These are phyloP conservation scores for Lonchura striata DNA, from an alignment of 2,113 vertebrate species.

Conservation along the genomic window DNA sequence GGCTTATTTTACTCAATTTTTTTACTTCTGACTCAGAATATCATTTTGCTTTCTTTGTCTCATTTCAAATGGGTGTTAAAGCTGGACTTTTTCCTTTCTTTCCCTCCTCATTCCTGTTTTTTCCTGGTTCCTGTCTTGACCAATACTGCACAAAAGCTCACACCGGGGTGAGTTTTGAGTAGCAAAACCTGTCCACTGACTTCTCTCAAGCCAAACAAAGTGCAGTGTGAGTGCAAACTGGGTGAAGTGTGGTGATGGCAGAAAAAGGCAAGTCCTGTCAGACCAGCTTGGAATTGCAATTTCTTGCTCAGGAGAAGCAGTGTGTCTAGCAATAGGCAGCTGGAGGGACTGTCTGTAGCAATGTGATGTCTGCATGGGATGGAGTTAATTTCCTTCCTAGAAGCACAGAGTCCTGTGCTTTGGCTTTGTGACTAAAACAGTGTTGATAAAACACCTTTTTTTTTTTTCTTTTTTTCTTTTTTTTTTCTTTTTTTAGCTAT, in stretches of 20 bases:
- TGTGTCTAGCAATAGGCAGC: neutral
- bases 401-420: neutral
- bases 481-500: too few relatives aligned
- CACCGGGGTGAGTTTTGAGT: neutral
- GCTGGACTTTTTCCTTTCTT: neutral
- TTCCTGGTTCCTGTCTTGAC: neutral
- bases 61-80: neutral
- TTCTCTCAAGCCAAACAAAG: neutral
- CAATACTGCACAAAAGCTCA: neutral
- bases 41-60: neutral
- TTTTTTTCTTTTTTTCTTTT: too few relatives aligned
- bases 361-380: neutral
- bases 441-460: too few relatives aligned
- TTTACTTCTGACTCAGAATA: neutral
- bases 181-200: neutral
- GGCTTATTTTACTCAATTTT: neutral
- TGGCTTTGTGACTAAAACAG: neutral
- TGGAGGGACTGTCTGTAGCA: neutral
- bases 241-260: rapidly evolving
- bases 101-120: neutral
- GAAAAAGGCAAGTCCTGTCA: neutral
- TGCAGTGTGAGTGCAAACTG: neutral
- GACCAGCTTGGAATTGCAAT: neutral
- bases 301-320: neutral
- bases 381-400: neutral